Base-by-base conservation (phyloP, 2,888 invertebrate species). In the Rosalia funebris region DNA sequence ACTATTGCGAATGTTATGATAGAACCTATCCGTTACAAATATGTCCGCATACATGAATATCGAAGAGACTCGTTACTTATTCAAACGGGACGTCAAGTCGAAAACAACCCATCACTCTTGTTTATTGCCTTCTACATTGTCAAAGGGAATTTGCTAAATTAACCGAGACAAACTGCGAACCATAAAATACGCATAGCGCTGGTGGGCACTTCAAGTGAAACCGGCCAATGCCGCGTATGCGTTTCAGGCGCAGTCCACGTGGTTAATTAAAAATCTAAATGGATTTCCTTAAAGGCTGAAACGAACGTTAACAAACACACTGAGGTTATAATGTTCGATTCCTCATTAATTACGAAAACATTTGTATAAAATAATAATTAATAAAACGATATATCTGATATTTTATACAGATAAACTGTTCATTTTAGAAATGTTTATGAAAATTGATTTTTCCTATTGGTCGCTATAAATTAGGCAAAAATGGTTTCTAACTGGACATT, bases 31-130 rank as follows among this genome's bases (percentile, higher is more conserved):
- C 53, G 52, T 2, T 34, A 52, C 58, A 58, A 58, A 58, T 52
- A 19, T 45, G 36, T 37, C 53, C 20, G 37, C 15, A 53, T 58
- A 44, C 39, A 48, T 58, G 52, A 58, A 58, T 52, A 58, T 58
- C 58, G 58, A 53, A 34, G 52, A 11, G 36, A 9, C 58, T 58
- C 52, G 52, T 58, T 58, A 58, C 45, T 58, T 53, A 58, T 45
- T 52, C 52, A 20, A 52, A 36, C 39, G 52, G 36, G 45, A 52
- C 44, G 52, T 58, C 58, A 58, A 15, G 44, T 37, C 41, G 46
- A 54, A 53, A 54, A 59, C 47, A 55, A 47, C 54, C 54, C 59
- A 55, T 55, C 54, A 59, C 46, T 59, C 54, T 59, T 59, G 54
- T 59, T 54, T 54, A 55, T 59, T 55, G 41, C 47, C 39, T 14